Conservation (phyloP, 1,140 invertebrate species). For the Homalodisca vitripennis region DNA sequence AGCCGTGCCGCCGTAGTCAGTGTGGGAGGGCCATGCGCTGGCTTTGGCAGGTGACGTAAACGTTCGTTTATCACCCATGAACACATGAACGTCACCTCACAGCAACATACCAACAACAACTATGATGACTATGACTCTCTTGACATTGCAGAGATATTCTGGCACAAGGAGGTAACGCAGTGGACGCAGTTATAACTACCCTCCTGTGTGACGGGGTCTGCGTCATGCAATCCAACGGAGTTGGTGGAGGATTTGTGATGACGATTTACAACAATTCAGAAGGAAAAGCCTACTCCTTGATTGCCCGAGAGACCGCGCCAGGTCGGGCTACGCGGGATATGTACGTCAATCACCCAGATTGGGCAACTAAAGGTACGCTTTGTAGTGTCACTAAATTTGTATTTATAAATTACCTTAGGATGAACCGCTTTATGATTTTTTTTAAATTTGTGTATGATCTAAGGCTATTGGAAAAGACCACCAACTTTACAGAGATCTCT, state of each 20-base stretch:
- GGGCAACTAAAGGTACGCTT: not conserved
- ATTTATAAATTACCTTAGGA: too few relatives aligned
- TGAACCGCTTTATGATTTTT: too few relatives aligned
- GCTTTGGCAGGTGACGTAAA: constrained; percentile 49
- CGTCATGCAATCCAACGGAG: constrained; percentile 74
- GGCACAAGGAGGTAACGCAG: constrained; percentile 67
- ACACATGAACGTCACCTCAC: too few relatives aligned
- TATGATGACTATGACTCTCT: too few relatives aligned
- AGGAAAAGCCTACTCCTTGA: constrained; percentile 52
- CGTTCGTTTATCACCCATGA: too few relatives aligned
- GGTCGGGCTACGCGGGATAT: constrained; percentile 56
- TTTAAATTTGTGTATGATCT: too few relatives aligned
- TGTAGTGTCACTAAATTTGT: too few relatives aligned
- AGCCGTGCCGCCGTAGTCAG: constrained; percentile 43
- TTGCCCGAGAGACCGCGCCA: constrained; percentile 72
- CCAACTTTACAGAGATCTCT: too few relatives aligned
- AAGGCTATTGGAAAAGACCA: too few relatives aligned
- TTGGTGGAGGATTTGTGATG: constrained; percentile 82
- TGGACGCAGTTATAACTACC: constrained; percentile 78
- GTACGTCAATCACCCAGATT: constrained; percentile 48
- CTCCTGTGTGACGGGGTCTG: constrained; percentile 82
- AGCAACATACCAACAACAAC: too few relatives aligned
- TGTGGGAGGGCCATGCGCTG: constrained; percentile 46
- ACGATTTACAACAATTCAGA: constrained; percentile 64
- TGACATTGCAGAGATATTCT: constrained; percentile 65